Percentiles rank a stretch among this genome's conserved stretches.
Evolutionary conservation across 2,797 vertebrate species (phyloP).

Genomic region (Chaetodon trifasciatus): DNA sequence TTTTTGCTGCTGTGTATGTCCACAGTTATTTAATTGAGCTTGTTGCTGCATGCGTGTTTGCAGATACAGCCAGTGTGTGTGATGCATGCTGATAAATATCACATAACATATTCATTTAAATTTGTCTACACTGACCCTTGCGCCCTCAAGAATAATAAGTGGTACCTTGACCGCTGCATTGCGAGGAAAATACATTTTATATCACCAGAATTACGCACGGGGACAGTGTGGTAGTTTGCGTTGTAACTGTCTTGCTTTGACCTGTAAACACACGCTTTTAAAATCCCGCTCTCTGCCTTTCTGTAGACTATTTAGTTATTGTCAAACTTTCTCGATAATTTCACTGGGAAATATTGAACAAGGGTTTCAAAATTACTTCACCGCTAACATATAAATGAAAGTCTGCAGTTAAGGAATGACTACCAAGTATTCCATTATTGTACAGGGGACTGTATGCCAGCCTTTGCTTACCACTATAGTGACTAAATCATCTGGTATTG

Average conservation of each 20-base stretch:
- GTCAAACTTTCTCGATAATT: background rate
- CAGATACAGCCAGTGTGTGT: background rate
- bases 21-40: background rate
- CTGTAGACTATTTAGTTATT: background rate
- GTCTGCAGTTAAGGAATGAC: background rate
- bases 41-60: background rate
- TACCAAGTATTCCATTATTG: background rate
- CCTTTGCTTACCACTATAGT: background rate
- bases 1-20: background rate
- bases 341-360: background rate
- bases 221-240: background rate
- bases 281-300: background rate
- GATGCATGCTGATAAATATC: slow-evolving; percentile 5
- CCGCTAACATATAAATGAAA: background rate
- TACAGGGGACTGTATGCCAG: background rate
- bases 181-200: slow-evolving; percentile 4
- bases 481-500: background rate
- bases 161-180: background rate
- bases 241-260: background rate
- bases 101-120: background rate
- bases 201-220: slow-evolving; percentile 9
- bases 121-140: slow-evolving; percentile 6
- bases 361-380: background rate
- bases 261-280: background rate
- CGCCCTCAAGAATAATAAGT: background rate